These are phyloP conservation scores for Lasiommata megera DNA, from an alignment of 2,888 invertebrate genomes.

Conservation along the genomic window DNA sequence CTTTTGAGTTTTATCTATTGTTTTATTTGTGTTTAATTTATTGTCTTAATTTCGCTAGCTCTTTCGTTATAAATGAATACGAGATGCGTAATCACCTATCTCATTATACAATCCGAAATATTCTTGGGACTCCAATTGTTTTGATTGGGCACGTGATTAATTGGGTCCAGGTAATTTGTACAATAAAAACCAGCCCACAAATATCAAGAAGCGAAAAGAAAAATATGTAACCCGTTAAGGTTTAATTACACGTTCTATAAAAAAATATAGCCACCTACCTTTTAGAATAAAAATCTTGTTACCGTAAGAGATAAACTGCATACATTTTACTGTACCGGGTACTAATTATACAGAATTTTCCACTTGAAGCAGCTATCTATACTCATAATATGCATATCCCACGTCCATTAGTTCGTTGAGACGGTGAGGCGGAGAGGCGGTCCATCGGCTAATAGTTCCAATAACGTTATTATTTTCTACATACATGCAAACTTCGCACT, in stretches of 20 bases:
- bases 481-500: neutral
- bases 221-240: neutral
- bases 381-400: constrained; percentile 27
- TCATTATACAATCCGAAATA: neutral
- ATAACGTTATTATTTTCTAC: constrained; percentile 46
- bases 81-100: neutral
- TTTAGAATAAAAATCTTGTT: constrained; percentile 21
- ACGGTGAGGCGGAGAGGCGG: constrained; percentile 12
- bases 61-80: too few relatives aligned
- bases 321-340: constrained; percentile 14
- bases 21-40: too few relatives aligned
- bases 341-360: constrained; percentile 30
- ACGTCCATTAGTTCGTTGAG: constrained; percentile 16
- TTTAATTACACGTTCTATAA: constrained; percentile 7
- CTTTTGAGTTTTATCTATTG: neutral
- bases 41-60: too few relatives aligned
- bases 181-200: neutral
- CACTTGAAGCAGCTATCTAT: constrained; percentile 28
- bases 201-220: constrained; percentile 8
- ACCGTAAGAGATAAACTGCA: constrained; percentile 18
- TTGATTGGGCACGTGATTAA: neutral
- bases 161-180: neutral
- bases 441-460: constrained; percentile 50
- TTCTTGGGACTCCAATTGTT: neutral
- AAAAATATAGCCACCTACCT: constrained; percentile 3